A percentile compares a stretch with the other conserved stretches of the same genome.
phyloP scores from a whole-genome alignment of 2,888 invertebrate species.

The Anthrax anthrax region DNA sequence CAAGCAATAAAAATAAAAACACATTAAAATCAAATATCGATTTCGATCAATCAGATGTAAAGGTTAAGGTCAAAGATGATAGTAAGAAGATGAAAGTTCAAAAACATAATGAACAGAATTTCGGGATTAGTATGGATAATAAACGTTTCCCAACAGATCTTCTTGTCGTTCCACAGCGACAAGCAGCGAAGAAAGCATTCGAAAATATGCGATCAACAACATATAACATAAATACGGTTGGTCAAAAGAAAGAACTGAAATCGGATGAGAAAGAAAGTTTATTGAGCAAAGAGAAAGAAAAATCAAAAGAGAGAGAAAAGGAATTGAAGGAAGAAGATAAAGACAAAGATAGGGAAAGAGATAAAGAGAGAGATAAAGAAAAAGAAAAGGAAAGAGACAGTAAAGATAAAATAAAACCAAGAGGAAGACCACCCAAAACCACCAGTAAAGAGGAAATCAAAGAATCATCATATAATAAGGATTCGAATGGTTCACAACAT shows the following conservation, averaged over 20 bases:
- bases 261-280: conserved; percentile 6
- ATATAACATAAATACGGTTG: conserved; percentile 18
- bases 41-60: background rate
- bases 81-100: background rate
- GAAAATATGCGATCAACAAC: conserved; percentile 68
- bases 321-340: conserved; percentile 34
- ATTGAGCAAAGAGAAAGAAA: conserved; percentile 11
- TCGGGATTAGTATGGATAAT: background rate
- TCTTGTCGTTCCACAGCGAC: conserved; percentile 69
- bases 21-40: conserved; percentile 3
- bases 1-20: background rate
- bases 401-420: conserved; percentile 5
- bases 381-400: conserved; percentile 26
- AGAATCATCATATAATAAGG: conserved; percentile 13
- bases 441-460: conserved; percentile 19
- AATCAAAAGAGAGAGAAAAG: conserved; percentile 35
- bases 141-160: conserved; percentile 49
- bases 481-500: background rate
- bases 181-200: conserved; percentile 82
- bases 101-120: background rate
- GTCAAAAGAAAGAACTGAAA: conserved; percentile 10
- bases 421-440: conserved; percentile 29
- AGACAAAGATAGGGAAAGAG: conserved; percentile 29
- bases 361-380: conserved; percentile 19
- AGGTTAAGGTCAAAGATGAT: background rate